These are phyloP conservation scores for Phenganax marumi DNA, from an alignment of 92 coral and sea anemone genomes.

Conservation along the genomic window DNA sequence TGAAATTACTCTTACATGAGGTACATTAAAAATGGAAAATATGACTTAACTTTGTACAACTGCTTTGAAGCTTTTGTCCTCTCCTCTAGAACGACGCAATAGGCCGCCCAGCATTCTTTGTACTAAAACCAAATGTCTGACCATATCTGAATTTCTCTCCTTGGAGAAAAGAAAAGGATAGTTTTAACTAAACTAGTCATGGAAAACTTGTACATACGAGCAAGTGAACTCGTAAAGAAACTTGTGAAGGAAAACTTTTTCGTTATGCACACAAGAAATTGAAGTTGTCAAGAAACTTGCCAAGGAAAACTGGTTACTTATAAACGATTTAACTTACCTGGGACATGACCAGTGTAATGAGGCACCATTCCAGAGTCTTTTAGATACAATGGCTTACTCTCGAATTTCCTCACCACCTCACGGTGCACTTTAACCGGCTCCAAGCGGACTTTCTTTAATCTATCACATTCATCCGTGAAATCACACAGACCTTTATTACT, in stretches of 20 bases:
- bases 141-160: constrained; percentile 98
- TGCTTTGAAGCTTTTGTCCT: neutral
- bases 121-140: constrained; percentile 92
- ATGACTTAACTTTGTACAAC: neutral
- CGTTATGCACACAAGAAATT: too few relatives aligned
- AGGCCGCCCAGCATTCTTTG: constrained; percentile 70
- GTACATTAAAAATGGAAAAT: neutral
- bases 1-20: too few relatives aligned
- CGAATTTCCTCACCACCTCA: constrained; percentile 62
- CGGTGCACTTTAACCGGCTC: constrained; percentile 79
- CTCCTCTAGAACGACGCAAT: constrained; percentile 51
- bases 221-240: neutral
- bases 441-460: constrained; percentile 64
- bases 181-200: neutral
- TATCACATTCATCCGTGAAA: constrained; percentile 75
- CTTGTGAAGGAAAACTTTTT: too few relatives aligned
- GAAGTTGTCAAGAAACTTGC: too few relatives aligned
- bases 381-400: constrained; percentile 77
- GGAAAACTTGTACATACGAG: neutral
- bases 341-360: constrained; percentile 98
- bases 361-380: constrained; percentile 83
- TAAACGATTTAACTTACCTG: constrained; percentile 65
- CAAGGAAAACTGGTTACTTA: too few relatives aligned
- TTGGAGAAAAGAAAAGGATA: constrained; percentile 29
- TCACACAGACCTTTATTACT: constrained; percentile 88